Evolutionary conservation across 2,888 invertebrate species (phyloP).

Genomic region (Eupithecia inturbata): DNA sequence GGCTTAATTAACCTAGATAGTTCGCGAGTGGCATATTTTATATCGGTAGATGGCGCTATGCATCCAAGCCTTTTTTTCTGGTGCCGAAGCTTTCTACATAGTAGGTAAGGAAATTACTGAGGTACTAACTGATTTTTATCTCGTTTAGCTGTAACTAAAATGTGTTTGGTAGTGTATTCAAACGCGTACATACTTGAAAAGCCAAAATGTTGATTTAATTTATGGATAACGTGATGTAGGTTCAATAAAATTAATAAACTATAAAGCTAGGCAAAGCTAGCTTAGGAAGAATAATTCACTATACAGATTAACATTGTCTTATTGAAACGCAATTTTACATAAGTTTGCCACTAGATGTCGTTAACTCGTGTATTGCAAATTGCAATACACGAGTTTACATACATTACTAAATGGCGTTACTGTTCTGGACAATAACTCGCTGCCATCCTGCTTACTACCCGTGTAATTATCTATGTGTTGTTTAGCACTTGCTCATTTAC

Average conservation of each 20-base stretch:
- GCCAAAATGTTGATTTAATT: neutral
- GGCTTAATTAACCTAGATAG: constrained; percentile 31
- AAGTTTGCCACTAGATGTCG: neutral
- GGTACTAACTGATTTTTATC: neutral
- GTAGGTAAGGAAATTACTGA: neutral
- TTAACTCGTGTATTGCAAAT: neutral
- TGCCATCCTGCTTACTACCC: constrained; percentile 55
- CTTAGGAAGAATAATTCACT: neutral
- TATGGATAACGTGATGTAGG: neutral
- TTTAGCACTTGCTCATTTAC: constrained; percentile 36
- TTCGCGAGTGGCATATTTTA: constrained; percentile 22
- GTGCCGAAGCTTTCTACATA: neutral
- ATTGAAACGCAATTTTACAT: neutral
- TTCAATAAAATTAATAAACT: neutral
- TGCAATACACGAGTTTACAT: neutral
- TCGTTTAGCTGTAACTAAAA: neutral
- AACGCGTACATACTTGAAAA: neutral
- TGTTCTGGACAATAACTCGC: constrained; percentile 47
- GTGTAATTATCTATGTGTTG: constrained; percentile 61
- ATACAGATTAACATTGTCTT: too few species aligned
- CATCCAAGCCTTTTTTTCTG: neutral
- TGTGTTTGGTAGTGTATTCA: neutral
- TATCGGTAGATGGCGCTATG: neutral
- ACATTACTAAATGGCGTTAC: neutral
- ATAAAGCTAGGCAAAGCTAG: neutral